phyloP scores from a whole-genome alignment of 1,140 invertebrate genomes.

The Steinernema khuongi region DNA sequence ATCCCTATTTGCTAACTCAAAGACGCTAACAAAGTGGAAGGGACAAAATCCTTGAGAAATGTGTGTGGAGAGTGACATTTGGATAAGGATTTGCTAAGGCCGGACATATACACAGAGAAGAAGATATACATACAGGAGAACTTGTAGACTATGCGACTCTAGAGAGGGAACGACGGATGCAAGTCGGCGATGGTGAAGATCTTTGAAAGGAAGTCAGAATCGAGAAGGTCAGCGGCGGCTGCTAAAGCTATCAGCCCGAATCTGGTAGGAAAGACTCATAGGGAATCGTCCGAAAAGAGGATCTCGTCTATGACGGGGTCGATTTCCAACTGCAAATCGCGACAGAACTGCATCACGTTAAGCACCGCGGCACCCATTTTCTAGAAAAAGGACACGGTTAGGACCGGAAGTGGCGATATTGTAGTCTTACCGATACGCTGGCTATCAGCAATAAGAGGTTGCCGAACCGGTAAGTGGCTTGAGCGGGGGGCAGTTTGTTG shows the following conservation, averaged over 20 bases:
- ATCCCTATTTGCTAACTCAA: not conserved
- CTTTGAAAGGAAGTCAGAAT: not conserved
- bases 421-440: constrained; percentile 46
- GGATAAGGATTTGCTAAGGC: not conserved
- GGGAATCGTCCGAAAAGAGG: constrained; percentile 1
- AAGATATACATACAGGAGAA: not conserved
- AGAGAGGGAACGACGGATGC: not conserved
- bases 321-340: not conserved
- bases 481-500: constrained; percentile 22
- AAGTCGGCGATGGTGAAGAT: not conserved
- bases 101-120: not conserved
- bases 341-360: constrained; percentile 30
- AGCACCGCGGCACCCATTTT: constrained; percentile 30
- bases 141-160: not conserved
- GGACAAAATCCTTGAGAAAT: not conserved
- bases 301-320: not conserved
- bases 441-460: constrained; percentile 46
- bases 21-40: not conserved
- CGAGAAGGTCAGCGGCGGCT: not conserved
- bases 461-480: constrained; percentile 49
- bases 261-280: not conserved
- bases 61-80: no score
- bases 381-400: constrained; percentile 23
- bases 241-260: not conserved
- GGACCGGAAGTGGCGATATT: not conserved